phyloP scores from a whole-genome alignment of 2,888 invertebrate genomes.

The Chironomus tentans region DNA sequence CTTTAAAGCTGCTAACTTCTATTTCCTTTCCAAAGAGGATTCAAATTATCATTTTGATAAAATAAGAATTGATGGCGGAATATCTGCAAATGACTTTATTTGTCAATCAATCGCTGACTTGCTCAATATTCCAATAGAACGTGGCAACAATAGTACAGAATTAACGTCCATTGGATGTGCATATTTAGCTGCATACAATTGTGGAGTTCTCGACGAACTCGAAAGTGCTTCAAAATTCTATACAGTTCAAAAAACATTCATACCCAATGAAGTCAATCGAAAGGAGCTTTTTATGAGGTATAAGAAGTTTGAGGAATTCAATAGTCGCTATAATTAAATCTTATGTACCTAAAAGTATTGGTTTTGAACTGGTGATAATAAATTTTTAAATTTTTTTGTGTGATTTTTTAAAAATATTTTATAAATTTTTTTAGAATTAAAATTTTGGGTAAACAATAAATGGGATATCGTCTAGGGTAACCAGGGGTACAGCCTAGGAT shows the following conservation, averaged over 20 bases:
- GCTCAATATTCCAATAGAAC: slow-evolving; percentile 50
- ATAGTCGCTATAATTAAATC: background rate
- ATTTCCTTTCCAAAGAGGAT: slow-evolving; percentile 58
- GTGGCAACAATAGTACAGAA: slow-evolving; percentile 48
- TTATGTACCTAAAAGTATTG: background rate
- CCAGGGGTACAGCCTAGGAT: too few species aligned
- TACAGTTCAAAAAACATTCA: background rate
- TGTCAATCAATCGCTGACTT: slow-evolving; percentile 81
- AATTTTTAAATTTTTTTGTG: background rate
- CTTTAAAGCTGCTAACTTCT: slow-evolving; percentile 71
- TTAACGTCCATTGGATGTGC: slow-evolving; percentile 60
- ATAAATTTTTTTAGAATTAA: too few species aligned
- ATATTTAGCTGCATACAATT: slow-evolving; percentile 47
- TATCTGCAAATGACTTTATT: slow-evolving; percentile 87
- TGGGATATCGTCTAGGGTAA: too few species aligned
- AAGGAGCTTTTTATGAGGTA: slow-evolving; percentile 14
- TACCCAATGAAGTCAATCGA: slow-evolving; percentile 5
- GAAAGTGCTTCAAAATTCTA: slow-evolving; percentile 3
- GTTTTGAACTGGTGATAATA: background rate
- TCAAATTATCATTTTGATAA: slow-evolving; percentile 34
- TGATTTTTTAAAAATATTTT: too few species aligned
- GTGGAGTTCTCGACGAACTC: background rate
- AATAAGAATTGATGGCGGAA: slow-evolving; percentile 87
- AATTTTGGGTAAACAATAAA: too few species aligned
- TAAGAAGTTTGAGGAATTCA: background rate